phyloP scores from a whole-genome alignment of 53 echinoderm and acorn worm genomes.

The Henricia sp. region DNA sequence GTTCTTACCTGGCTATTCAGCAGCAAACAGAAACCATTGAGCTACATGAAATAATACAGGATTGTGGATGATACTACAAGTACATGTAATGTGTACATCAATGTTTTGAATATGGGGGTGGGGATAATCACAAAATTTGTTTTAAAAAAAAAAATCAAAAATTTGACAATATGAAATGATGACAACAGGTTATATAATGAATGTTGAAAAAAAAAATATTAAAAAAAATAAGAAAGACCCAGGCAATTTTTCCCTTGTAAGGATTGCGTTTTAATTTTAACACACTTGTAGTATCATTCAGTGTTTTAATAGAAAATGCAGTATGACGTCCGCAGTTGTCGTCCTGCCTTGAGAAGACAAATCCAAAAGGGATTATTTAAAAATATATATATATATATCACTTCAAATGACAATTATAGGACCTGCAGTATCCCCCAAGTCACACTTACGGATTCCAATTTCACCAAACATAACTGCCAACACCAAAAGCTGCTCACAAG shows the following conservation, averaged over 20 bases:
- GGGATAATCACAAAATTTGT: too few species aligned
- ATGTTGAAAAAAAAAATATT: too few species aligned
- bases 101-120: background rate
- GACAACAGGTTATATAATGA: background rate
- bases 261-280: too few species aligned
- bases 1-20: conserved; percentile 45
- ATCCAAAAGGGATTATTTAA: conserved; percentile 11
- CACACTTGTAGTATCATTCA: conserved; percentile 40
- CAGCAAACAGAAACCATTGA: conserved; percentile 33
- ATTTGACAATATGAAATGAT: background rate
- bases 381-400: conserved; percentile 7
- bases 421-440: too few species aligned
- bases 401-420: background rate
- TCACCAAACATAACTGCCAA: too few species aligned
- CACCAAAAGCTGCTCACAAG: too few species aligned
- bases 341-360: conserved; percentile 42
- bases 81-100: conserved; percentile 17
- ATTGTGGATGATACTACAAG: conserved; percentile 32
- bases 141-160: background rate
- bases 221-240: too few species aligned
- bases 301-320: conserved; percentile 17
- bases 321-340: conserved; percentile 6
- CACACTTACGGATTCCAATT: too few species aligned
- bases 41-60: conserved; percentile 32
- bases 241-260: too few species aligned